A percentile compares a stretch with the other conserved stretches of the same genome.
phyloP scores from a whole-genome alignment of 2,797 vertebrate genomes.

The Hylomyscus alleni region DNA sequence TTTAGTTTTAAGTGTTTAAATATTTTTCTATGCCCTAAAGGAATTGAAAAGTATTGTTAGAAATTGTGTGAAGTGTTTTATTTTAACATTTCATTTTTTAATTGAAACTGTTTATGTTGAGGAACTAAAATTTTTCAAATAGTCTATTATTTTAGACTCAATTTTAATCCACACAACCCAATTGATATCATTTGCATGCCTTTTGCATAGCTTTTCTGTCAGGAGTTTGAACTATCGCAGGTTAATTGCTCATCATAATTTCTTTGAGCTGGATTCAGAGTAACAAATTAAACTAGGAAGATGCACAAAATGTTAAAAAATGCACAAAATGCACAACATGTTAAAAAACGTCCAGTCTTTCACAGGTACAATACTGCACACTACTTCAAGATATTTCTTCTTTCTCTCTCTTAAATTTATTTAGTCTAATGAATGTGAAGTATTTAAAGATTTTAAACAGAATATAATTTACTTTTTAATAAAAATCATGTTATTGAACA shows the following conservation, averaged over 20 bases:
- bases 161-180: constrained; percentile 37
- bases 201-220: constrained; percentile 62
- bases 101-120: constrained; percentile 45
- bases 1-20: constrained; percentile 70
- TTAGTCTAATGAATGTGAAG: constrained; percentile 60
- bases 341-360: background rate
- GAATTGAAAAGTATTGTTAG: background rate
- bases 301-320: background rate
- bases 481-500: constrained; percentile 81
- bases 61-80: constrained; percentile 30
- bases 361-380: constrained; percentile 11
- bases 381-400: constrained; percentile 20
- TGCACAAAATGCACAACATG: background rate
- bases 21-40: constrained; percentile 1
- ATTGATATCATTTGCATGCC: constrained; percentile 13
- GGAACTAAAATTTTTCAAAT: constrained; percentile 43
- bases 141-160: constrained; percentile 49
- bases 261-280: constrained; percentile 41
- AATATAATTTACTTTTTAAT: constrained; percentile 80
- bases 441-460: constrained; percentile 77
- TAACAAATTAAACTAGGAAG: background rate
- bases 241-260: constrained; percentile 24
- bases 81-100: constrained; percentile 50
- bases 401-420: constrained; percentile 63
- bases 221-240: constrained; percentile 25